Evolutionary conservation across 1,140 invertebrate genomes (phyloP).

Genomic region (Bombus confusus): DNA sequence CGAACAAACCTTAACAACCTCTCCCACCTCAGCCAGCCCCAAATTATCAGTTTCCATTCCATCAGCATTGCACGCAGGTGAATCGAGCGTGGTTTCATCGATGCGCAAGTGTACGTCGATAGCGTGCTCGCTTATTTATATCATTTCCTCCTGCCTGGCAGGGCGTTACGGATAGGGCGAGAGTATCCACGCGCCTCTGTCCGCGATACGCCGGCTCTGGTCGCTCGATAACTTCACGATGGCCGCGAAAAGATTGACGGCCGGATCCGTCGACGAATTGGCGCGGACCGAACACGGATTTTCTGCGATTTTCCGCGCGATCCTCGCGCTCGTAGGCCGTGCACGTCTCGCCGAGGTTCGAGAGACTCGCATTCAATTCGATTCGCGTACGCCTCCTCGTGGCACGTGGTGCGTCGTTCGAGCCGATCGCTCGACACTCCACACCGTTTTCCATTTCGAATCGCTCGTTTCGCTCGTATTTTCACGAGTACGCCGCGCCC

Average conservation of each 20-base stretch:
- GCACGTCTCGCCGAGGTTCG: conserved; percentile 70
- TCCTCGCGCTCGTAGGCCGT: conserved; percentile 61
- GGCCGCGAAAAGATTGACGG: conserved; percentile 79
- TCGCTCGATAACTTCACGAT: conserved; percentile 76
- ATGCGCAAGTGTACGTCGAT: background rate
- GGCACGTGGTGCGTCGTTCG: conserved; percentile 26
- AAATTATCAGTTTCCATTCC: background rate
- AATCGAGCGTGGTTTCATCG: background rate
- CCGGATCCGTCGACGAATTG: conserved; percentile 76
- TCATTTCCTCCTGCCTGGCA: conserved; percentile 73
- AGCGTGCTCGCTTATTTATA: conserved; percentile 70
- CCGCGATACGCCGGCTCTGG: conserved; percentile 56
- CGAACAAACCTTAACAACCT: background rate
- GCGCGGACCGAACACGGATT: conserved; percentile 71
- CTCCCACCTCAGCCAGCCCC: rapidly evolving
- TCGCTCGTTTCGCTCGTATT: background rate
- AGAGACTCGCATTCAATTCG: conserved; percentile 70
- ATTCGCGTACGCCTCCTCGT: conserved; percentile 63
- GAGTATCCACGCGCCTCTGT: conserved; percentile 37
- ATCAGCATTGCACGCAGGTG: conserved; percentile 5
- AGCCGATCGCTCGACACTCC: conserved; percentile 11
- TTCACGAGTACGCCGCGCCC: background rate
- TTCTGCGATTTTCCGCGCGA: conserved; percentile 74
- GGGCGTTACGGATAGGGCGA: conserved; percentile 69
- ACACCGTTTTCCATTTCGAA: background rate